Conservation (phyloP, 2,797 vertebrate genomes). For the Ctenosaura bakeri region DNA sequence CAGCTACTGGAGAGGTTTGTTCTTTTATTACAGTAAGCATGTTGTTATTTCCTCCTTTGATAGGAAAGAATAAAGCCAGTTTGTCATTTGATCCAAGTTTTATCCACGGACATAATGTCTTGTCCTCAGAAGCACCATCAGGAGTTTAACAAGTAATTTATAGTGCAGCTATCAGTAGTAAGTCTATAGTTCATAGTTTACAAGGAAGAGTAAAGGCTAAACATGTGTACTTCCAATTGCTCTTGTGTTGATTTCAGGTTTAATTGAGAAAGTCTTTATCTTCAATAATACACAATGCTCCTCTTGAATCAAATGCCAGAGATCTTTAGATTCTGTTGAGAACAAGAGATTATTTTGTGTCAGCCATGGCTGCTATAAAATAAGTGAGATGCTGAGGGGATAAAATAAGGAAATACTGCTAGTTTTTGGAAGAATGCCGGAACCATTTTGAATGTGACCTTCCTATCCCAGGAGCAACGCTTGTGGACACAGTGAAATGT, state of each 20-base stretch:
- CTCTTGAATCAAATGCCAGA: slow-evolving; percentile 44
- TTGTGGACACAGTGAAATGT: not conserved
- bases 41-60: slow-evolving; percentile 45
- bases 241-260: slow-evolving; percentile 32
- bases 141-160: slow-evolving; percentile 72
- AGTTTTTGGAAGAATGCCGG: too few relatives aligned
- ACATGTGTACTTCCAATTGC: slow-evolving; percentile 23
- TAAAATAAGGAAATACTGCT: not conserved
- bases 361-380: not conserved
- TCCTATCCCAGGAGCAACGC: too few relatives aligned
- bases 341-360: too few relatives aligned
- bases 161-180: slow-evolving; percentile 38
- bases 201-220: slow-evolving; percentile 10
- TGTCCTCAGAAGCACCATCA: slow-evolving; percentile 35
- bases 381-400: not conserved
- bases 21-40: slow-evolving; percentile 59
- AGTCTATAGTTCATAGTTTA: slow-evolving; percentile 42
- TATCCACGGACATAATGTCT: slow-evolving; percentile 49
- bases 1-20: slow-evolving; percentile 44
- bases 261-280: slow-evolving; percentile 45
- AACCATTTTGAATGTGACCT: not conserved
- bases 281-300: slow-evolving; percentile 26
- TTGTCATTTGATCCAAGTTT: slow-evolving; percentile 62
- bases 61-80: slow-evolving; percentile 49
- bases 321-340: not conserved